A percentile compares a stretch with the other conserved stretches of the same genome.
These are phyloP conservation scores for Mamestra configurata DNA, from an alignment of 1,140 invertebrate species.

Conservation along the genomic window DNA sequence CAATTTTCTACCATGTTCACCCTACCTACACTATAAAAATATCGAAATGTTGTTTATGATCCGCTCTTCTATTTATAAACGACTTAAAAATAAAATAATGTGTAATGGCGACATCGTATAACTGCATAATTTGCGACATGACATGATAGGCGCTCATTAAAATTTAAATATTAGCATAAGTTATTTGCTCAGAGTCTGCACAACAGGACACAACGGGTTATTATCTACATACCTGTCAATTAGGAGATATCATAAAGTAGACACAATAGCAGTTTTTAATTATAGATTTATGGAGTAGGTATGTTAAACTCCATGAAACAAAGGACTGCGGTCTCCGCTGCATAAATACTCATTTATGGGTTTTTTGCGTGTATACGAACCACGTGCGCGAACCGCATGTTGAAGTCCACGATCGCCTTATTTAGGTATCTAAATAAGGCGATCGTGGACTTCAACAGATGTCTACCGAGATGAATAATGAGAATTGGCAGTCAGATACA, in stretches of 20 bases:
- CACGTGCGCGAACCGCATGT: no score
- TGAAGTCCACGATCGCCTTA: no score
- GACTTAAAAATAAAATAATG: background rate
- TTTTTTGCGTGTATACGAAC: no score
- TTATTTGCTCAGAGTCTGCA: slow-evolving; percentile 43
- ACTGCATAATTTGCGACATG: slow-evolving; percentile 14
- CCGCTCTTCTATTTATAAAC: slow-evolving; percentile 6
- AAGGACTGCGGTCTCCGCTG: background rate
- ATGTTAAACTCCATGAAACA: background rate
- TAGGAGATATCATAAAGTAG: slow-evolving; percentile 25
- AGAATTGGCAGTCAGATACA: no score
- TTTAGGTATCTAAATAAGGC: no score
- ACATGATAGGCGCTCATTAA: slow-evolving; percentile 49
- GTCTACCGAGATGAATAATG: no score
- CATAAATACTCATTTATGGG: no score
- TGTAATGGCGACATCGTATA: slow-evolving; percentile 15
- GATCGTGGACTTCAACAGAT: no score
- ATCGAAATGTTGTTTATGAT: slow-evolving; percentile 7
- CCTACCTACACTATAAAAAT: background rate
- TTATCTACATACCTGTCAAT: slow-evolving; percentile 49
- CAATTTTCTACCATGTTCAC: background rate
- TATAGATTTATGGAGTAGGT: background rate
- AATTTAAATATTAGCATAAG: slow-evolving; percentile 50
- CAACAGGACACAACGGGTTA: slow-evolving; percentile 1
- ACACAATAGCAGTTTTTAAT: slow-evolving; percentile 16